A percentile compares a stretch with the other conserved stretches of the same genome.
These are phyloP conservation scores for Neopelma chrysocephalum DNA, from an alignment of 2,797 vertebrate species.

Conservation along the genomic window DNA sequence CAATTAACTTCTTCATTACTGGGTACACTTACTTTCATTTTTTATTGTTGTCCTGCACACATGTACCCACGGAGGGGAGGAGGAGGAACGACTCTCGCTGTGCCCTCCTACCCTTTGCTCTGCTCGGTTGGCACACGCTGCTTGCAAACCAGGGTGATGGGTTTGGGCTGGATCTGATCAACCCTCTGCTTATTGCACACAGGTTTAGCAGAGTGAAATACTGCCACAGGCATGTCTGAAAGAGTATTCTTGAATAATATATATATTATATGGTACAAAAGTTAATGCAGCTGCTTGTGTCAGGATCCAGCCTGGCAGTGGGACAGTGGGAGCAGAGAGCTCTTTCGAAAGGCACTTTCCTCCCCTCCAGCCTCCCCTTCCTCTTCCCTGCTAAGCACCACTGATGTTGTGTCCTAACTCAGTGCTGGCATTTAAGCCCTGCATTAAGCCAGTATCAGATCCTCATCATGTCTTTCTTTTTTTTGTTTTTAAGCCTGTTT, in stretches of 20 bases:
- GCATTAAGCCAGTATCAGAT: not conserved
- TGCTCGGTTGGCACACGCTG: rapidly evolving
- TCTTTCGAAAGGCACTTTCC: not conserved
- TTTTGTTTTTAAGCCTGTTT: not conserved
- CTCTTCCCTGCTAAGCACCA: not conserved
- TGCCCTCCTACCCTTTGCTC: not conserved
- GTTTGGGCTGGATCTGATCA: not conserved
- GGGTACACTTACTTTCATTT: not conserved
- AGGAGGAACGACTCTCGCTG: not conserved
- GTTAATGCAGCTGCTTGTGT: not conserved
- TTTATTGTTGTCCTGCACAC: not conserved
- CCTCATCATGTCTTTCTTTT: not conserved
- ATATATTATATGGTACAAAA: not conserved
- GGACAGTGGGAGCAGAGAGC: not conserved
- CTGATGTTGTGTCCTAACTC: not conserved
- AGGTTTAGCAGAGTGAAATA: not conserved
- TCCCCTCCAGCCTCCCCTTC: not conserved
- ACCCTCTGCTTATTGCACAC: not conserved
- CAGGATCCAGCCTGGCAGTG: not conserved
- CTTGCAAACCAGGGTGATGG: not conserved
- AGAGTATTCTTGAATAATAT: not conserved
- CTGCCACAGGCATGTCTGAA: not conserved
- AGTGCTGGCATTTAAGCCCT: not conserved
- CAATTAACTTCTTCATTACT: not conserved
- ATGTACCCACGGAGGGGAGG: rapidly evolving